Percentiles rank a stretch among this genome's conserved stretches.
Evolutionary conservation across 1,140 invertebrate species (phyloP).

Genomic region (Ganaspis sp.): DNA sequence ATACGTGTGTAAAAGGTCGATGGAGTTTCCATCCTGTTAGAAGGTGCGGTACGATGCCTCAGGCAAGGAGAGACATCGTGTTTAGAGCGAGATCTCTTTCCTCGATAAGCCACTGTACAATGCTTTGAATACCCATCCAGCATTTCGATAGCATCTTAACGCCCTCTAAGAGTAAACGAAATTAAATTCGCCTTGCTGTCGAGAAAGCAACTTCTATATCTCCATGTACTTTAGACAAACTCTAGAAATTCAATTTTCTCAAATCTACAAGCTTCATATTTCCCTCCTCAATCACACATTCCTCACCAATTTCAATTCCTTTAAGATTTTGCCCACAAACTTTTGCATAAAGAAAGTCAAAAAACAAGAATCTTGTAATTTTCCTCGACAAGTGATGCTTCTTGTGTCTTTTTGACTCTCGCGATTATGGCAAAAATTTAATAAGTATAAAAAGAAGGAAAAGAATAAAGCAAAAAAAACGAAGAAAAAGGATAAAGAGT

Average conservation of each 20-base stretch:
- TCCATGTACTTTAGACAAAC: slow-evolving; percentile 11
- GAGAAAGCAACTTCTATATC: background rate
- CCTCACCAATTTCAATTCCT: too few relatives aligned
- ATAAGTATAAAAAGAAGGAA: too few relatives aligned
- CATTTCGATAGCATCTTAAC: slow-evolving; percentile 70
- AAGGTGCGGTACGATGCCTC: slow-evolving; percentile 50
- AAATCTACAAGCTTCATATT: background rate
- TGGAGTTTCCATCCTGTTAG: slow-evolving; percentile 55
- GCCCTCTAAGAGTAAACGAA: slow-evolving; percentile 66
- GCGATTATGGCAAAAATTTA: too few relatives aligned
- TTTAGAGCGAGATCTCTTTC: slow-evolving; percentile 65
- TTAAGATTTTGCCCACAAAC: too few relatives aligned
- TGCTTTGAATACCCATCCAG: slow-evolving; percentile 68
- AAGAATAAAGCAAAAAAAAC: too few relatives aligned
- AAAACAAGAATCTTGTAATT: too few relatives aligned
- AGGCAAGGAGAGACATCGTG: slow-evolving; percentile 58
- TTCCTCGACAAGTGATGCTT: too few relatives aligned
- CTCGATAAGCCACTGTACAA: slow-evolving; percentile 66
- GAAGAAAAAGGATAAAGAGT: too few relatives aligned
- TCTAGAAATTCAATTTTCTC: slow-evolving; percentile 2
- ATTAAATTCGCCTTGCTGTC: slow-evolving; percentile 64
- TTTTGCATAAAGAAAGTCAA: too few relatives aligned
- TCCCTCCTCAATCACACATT: background rate
- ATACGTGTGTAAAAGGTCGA: slow-evolving; percentile 50
- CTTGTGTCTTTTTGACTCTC: too few relatives aligned